phyloP scores from a whole-genome alignment of 2,888 invertebrate species.

The Idaea aversata region DNA sequence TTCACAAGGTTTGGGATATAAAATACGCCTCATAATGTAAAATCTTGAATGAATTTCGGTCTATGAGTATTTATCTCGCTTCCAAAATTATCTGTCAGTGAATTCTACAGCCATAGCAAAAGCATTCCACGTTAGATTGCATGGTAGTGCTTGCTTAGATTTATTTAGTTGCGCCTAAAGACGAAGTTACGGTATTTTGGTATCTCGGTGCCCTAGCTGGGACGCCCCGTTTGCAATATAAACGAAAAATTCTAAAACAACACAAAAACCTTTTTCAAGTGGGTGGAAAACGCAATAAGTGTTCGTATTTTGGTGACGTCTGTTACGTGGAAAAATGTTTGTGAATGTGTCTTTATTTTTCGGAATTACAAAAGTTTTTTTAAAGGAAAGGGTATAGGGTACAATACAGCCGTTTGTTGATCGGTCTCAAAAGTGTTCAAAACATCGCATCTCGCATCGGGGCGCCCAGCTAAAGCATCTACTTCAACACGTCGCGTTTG shows the following conservation, averaged over 20 bases:
- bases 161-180: constrained; percentile 48
- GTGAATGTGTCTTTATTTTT: no score
- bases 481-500: constrained; percentile 3
- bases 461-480: background rate
- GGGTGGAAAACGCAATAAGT: no score
- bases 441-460: background rate
- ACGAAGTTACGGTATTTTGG: constrained; percentile 58
- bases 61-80: background rate
- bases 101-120: constrained; percentile 75
- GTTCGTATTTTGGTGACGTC: no score
- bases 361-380: no score
- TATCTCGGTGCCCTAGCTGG: constrained; percentile 10
- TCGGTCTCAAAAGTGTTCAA: no score
- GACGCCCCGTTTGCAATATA: background rate
- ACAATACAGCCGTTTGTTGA: no score
- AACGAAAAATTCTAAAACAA: background rate
- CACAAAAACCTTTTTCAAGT: no score
- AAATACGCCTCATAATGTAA: background rate
- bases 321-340: no score
- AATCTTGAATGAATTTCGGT: background rate
- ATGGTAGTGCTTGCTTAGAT: constrained; percentile 66
- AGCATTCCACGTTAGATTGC: constrained; percentile 44
- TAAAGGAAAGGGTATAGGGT: no score
- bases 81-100: constrained; percentile 34
- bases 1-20: background rate